Conservation (phyloP, 2,888 invertebrate species). For the Protonemura montana region DNA sequence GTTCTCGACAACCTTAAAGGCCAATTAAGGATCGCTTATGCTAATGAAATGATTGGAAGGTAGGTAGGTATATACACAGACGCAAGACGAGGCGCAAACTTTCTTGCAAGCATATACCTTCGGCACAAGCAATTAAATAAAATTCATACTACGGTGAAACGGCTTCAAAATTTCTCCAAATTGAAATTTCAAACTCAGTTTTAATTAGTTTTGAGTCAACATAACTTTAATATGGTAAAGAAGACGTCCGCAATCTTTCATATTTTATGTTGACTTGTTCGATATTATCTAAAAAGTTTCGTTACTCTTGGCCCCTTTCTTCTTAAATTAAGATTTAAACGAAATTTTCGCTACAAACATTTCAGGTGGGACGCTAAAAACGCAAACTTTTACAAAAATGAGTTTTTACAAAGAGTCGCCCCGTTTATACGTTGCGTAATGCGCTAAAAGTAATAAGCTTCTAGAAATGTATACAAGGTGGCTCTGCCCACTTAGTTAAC, state of each 20-base stretch:
- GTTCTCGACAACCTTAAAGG: neutral
- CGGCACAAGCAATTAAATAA: neutral
- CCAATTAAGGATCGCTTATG: neutral
- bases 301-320: neutral
- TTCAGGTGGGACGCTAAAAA: no score
- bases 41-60: neutral
- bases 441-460: no score
- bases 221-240: neutral
- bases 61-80: no score
- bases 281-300: neutral
- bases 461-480: no score
- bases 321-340: neutral
- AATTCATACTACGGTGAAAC: neutral
- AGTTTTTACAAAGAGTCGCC: no score
- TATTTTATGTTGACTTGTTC: neutral
- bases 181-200: neutral
- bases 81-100: neutral
- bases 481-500: no score
- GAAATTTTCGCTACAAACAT: neutral
- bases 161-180: neutral
- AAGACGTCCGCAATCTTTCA: neutral
- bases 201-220: conserved; percentile 12
- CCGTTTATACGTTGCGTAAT: no score
- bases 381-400: no score
- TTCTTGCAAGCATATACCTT: neutral